phyloP scores from a whole-genome alignment of 2,797 vertebrate genomes.

The Eulemur mongoz region DNA sequence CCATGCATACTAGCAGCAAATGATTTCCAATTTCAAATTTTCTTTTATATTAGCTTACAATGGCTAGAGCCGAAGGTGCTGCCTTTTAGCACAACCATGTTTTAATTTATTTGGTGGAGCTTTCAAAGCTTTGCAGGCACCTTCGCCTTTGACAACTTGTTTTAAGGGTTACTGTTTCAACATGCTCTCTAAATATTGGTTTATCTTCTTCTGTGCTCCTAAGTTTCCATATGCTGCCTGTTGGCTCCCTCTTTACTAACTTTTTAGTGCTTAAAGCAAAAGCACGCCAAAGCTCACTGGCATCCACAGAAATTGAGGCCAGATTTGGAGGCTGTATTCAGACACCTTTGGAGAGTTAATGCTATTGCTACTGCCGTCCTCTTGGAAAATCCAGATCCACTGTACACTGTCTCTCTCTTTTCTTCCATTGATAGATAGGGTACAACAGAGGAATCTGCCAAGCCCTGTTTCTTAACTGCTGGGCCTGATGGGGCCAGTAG shows the following conservation, averaged over 20 bases:
- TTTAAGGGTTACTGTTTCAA: slow-evolving; percentile 56
- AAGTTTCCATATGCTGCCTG: slow-evolving; percentile 44
- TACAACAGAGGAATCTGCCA: neutral
- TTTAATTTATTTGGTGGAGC: slow-evolving; percentile 48
- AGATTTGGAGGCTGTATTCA: slow-evolving; percentile 20
- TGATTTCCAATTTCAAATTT: slow-evolving; percentile 59
- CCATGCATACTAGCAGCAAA: neutral
- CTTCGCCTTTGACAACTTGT: slow-evolving; percentile 45
- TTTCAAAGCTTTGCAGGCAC: slow-evolving; percentile 41
- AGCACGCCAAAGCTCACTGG: slow-evolving; percentile 33
- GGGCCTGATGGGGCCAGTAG: neutral
- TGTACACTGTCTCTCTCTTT: neutral
- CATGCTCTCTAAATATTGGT: slow-evolving; percentile 37
- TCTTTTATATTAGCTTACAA: slow-evolving; percentile 45
- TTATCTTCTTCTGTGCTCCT: slow-evolving; percentile 43
- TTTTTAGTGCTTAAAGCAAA: slow-evolving; percentile 49
- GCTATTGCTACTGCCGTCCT: neutral
- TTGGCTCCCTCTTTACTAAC: slow-evolving; percentile 44
- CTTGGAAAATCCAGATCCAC: neutral
- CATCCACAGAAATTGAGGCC: slow-evolving; percentile 52
- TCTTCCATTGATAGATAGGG: neutral
- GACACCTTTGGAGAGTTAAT: neutral
- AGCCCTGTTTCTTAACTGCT: neutral
- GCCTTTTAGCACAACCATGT: neutral
- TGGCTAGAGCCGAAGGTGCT: slow-evolving; percentile 32